These are phyloP conservation scores for Lepidochrysops patricia DNA, from an alignment of 2,888 invertebrate species.

Conservation along the genomic window DNA sequence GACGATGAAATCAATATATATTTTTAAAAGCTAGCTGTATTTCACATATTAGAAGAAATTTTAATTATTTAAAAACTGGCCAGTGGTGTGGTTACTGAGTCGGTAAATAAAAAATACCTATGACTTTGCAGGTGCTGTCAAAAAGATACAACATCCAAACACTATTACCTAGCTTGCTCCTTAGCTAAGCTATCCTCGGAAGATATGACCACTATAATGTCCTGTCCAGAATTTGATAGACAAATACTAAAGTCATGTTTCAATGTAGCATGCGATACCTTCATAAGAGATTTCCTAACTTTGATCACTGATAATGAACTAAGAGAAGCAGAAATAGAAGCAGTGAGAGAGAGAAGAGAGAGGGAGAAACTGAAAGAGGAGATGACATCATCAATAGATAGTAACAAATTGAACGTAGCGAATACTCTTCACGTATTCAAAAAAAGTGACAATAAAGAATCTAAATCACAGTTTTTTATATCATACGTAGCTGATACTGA, in stretches of 20 bases:
- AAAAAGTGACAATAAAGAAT: constrained; percentile 57
- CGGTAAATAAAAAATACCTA: neutral
- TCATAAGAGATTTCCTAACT: constrained; percentile 54
- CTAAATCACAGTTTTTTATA: constrained; percentile 67
- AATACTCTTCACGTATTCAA: constrained; percentile 62
- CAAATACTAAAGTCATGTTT: constrained; percentile 68
- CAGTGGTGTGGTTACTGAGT: too few species aligned
- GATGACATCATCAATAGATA: constrained; percentile 54
- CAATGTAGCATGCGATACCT: constrained; percentile 62
- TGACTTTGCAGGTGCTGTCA: constrained; percentile 52
- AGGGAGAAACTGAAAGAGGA: constrained; percentile 42
- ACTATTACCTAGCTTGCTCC: constrained; percentile 47
- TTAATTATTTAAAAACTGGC: too few species aligned
- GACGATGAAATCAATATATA: too few species aligned
- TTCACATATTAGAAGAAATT: too few species aligned
- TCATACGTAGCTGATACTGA: constrained; percentile 49
- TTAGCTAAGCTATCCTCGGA: constrained; percentile 48
- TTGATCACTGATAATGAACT: constrained; percentile 45
- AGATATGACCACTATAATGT: constrained; percentile 60
- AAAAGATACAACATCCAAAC: constrained; percentile 45
- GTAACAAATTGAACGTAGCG: constrained; percentile 56
- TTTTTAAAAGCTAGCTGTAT: too few species aligned
- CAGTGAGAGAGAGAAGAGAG: constrained; percentile 41
- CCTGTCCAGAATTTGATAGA: constrained; percentile 63
- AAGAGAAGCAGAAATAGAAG: constrained; percentile 52